Conservation (phyloP, 2,888 invertebrate genomes). For the Drosophila austrosaltans region DNA sequence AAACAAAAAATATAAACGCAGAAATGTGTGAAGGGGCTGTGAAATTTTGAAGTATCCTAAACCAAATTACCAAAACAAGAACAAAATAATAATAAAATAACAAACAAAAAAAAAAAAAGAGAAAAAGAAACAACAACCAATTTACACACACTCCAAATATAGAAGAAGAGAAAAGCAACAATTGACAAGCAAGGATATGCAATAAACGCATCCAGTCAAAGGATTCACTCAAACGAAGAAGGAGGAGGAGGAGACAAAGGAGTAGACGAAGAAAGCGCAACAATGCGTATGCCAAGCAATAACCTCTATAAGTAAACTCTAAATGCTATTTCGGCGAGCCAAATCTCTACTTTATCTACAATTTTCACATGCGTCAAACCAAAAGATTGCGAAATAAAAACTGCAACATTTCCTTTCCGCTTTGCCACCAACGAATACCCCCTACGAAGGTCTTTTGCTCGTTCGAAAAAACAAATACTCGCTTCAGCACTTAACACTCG, state of each 20-base stretch:
- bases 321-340: slow-evolving; percentile 72
- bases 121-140: background rate
- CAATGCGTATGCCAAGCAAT: slow-evolving; percentile 60
- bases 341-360: slow-evolving; percentile 57
- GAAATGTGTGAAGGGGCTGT: slow-evolving; percentile 76
- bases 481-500: slow-evolving; percentile 72
- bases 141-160: background rate
- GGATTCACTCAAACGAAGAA: background rate
- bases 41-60: slow-evolving; percentile 71
- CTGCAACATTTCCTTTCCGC: slow-evolving; percentile 75
- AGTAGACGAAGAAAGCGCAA: slow-evolving; percentile 34
- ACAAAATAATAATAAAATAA: slow-evolving; percentile 21
- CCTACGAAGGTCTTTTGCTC: slow-evolving; percentile 73
- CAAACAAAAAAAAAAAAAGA: slow-evolving; percentile 41
- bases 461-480: slow-evolving; percentile 66
- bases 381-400: slow-evolving; percentile 60
- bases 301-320: slow-evolving; percentile 56
- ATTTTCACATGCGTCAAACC: slow-evolving; percentile 61
- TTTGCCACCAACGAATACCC: slow-evolving; percentile 67
- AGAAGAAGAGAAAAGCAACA: too few relatives aligned
- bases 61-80: slow-evolving; percentile 26
- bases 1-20: slow-evolving; percentile 38
- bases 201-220: background rate
- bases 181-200: slow-evolving; percentile 1
- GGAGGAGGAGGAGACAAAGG: slow-evolving; percentile 9